These are phyloP conservation scores for Origma solitaria DNA, from an alignment of 2,113 vertebrate species.

Conservation along the genomic window DNA sequence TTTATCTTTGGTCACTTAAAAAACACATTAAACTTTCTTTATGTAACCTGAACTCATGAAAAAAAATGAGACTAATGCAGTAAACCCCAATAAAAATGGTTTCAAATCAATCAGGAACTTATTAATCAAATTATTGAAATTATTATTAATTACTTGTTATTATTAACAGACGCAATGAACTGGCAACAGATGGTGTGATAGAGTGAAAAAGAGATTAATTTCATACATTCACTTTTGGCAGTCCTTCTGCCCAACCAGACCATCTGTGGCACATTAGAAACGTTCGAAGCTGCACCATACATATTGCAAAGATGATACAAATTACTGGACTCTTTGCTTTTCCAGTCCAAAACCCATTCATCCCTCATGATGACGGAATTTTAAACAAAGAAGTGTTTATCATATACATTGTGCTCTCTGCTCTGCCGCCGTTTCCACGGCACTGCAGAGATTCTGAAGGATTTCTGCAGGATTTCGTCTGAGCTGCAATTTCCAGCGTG, in stretches of 20 bases:
- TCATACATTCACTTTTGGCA: conserved; percentile 43
- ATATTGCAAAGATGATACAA: background rate
- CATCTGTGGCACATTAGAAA: conserved; percentile 51
- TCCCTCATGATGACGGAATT: background rate
- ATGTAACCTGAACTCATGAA: too few species aligned
- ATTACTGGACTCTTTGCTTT: background rate
- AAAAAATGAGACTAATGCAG: background rate
- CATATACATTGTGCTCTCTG: background rate
- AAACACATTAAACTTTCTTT: background rate
- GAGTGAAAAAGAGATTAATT: conserved; percentile 44
- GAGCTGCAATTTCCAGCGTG: background rate
- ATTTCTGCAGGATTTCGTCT: background rate
- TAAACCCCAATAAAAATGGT: background rate
- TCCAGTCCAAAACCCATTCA: background rate
- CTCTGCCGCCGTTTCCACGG: background rate
- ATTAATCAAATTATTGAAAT: conserved; percentile 49
- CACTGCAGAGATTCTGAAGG: background rate
- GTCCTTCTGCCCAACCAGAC: conserved; percentile 32
- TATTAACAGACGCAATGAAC: conserved; percentile 20
- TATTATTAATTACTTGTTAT: conserved; percentile 62
- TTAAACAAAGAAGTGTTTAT: background rate
- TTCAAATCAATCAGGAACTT: background rate
- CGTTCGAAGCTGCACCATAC: background rate
- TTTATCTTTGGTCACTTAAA: background rate
- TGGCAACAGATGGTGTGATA: conserved; percentile 53